Base-by-base conservation (phyloP, 2,888 invertebrate species). In the Smittia aterrima region DNA sequence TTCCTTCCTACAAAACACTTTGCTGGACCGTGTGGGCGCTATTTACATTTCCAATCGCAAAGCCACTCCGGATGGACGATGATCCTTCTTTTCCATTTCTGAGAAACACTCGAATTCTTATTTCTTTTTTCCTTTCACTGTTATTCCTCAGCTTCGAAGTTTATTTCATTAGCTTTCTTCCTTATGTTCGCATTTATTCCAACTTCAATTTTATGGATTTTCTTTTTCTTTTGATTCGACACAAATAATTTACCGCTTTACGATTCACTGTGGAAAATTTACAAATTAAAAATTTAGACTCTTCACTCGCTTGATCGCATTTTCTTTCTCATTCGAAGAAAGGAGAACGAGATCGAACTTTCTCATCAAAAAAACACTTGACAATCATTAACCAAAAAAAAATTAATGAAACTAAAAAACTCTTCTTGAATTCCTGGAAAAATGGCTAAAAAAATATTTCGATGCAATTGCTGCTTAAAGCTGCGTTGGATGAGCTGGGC, bases 91-190 rank as follows among this genome's bases (percentile, higher is more conserved):
- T 58, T 58, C n/a, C 58, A 58, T 20, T 38, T 13, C n/a, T 58
- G 47, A n/a, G 47, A 47, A 2, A 16, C 47, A 47, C 47, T 47
- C 16, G 20, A 58, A 22, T 3, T 58, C 16, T 58, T 58, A 58
- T 58, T 58, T 58, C 58, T 22, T 58, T 18, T 58, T 58, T 58
- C 22, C 58, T 58, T 58, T 58, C 22, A 58, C 22, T 58, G 20
- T 58, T 58, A 58, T 58, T 58, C 22, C 22, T 58, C 20, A 22
- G 58, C 47, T 58, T 22, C 18, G 18, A 22, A 20, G 7, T 58
- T 58, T 58, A 58, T 58, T 22, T 22, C 22, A n/a, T n/a, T n/a
- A n/a, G n/a, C n/a, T n/a, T n/a, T n/a, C n/a, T n/a, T n/a, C n/a
- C 13, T 47, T 47, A 11, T 11, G 13, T 47, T 47, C 16, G 47